Evolutionary conservation across 2,113 vertebrate genomes (phyloP).

Genomic region (Illadopsis cleaveri): DNA sequence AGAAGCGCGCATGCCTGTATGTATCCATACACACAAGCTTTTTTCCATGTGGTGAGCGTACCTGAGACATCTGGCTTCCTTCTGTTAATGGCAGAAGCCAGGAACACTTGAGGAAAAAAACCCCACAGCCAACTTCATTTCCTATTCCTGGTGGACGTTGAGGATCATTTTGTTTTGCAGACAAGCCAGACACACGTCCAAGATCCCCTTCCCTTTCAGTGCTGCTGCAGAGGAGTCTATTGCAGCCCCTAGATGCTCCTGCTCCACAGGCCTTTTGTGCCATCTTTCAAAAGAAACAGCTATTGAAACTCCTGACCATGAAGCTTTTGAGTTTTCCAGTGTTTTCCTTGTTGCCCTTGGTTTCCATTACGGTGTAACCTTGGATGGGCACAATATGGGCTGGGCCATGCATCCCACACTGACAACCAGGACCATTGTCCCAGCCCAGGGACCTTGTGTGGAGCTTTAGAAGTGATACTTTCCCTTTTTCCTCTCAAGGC

Average conservation of each 20-base stretch:
- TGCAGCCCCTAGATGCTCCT: not conserved
- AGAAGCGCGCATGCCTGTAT: not conserved
- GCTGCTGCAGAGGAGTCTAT: not conserved
- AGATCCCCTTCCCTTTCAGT: conserved; percentile 32
- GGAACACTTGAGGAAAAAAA: not conserved
- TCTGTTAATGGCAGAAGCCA: not conserved
- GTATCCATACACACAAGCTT: not conserved
- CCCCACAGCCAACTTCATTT: not conserved
- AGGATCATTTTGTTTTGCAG: not conserved
- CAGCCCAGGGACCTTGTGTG: not conserved
- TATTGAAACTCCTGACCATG: conserved; percentile 60
- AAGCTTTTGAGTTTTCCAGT: conserved; percentile 22
- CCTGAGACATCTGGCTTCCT: not conserved
- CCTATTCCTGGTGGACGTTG: not conserved
- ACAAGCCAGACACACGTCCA: not conserved
- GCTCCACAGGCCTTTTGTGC: conserved; percentile 47
- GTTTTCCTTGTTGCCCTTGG: not conserved
- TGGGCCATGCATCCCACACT: not conserved
- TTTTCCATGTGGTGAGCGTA: accelerated
- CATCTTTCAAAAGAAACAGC: conserved; percentile 25
- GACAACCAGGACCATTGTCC: conserved; percentile 10
- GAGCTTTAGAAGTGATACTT: not conserved
- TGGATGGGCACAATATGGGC: not conserved
- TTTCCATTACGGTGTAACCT: conserved; percentile 17
- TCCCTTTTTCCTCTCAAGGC: conserved; percentile 33